Conservation (phyloP, 2,888 invertebrate species). For the Apotomis betuletana region DNA sequence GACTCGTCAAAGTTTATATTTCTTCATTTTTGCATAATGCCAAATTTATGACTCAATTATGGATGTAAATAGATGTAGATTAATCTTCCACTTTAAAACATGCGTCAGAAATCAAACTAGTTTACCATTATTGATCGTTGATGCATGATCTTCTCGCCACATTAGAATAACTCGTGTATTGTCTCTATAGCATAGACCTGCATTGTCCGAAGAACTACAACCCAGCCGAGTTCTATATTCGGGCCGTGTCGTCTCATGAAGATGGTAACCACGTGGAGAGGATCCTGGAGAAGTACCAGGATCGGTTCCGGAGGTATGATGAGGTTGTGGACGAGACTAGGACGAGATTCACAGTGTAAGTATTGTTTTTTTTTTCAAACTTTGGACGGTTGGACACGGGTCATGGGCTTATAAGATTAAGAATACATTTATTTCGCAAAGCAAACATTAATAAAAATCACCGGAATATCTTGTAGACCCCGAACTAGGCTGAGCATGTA, state of each 20-base stretch:
- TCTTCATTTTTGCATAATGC: too few species aligned
- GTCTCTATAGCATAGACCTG: slow-evolving; percentile 83
- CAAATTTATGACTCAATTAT: too few species aligned
- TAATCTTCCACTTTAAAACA: not conserved
- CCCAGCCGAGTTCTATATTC: slow-evolving; percentile 93
- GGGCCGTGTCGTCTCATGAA: slow-evolving; percentile 60
- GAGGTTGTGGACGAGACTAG: slow-evolving; percentile 42
- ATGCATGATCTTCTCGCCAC: not conserved
- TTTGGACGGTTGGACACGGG: too few species aligned
- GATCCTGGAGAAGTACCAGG: slow-evolving; percentile 55
- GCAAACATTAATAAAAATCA: too few species aligned
- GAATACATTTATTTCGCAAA: too few species aligned
- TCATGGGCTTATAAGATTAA: too few species aligned
- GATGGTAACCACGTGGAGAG: slow-evolving; percentile 47
- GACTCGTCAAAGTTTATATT: too few species aligned
- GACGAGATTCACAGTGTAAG: slow-evolving; percentile 54
- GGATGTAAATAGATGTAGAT: not conserved
- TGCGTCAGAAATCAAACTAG: not conserved
- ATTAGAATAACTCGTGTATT: slow-evolving; percentile 9
- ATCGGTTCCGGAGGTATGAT: slow-evolving; percentile 46
- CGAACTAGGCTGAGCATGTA: too few species aligned
- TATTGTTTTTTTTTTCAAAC: slow-evolving; percentile 37
- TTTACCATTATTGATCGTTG: not conserved
- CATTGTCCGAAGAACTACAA: slow-evolving; percentile 90
- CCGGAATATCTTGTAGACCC: too few species aligned